Evolutionary conservation across 2,113 vertebrate species (phyloP), one percentile per base, ranked within the genome.

Genomic region (Muntiacus muntjak): DNA sequence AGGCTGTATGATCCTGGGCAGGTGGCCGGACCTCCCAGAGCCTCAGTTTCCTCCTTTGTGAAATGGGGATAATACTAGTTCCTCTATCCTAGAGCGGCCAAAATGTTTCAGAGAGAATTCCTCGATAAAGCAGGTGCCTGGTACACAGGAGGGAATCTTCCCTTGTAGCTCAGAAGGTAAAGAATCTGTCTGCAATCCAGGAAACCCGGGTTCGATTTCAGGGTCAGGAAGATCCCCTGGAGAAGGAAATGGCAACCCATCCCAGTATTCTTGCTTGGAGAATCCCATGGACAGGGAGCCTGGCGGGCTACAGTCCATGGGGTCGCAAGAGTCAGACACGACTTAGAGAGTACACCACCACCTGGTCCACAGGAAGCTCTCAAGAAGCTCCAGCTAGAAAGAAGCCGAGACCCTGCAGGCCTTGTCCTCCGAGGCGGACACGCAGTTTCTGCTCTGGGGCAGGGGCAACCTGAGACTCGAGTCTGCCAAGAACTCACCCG

Each of bases 201-300:
- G 33, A 67, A 8, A 36, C 64, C 64, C 1, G 2, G 64, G 33
- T 67, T n/a, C 0, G 1, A n/a, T 67, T 0, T 7, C 33, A 2
- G 64, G 33, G 8, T 19, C 33, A n/a, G 64, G 64, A n/a, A 67
- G 16, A 67, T 5, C 16, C 64, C 64, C 64, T n/a, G 64, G 64
- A 67, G 16, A 36, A 67, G 64, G 16, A n/a, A 67, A 5, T 67
- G 64, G 64, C 17, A 21, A 36, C 4, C 8, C 33, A 21, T n/a
- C 10, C 64, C 33, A 67, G 33, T 21, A 5, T 10, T 67, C 64
- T 36, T 67, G 33, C 33, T 4, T n/a, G 2, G 64, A 67, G 33
- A 67, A 1, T 67, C 4, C 0, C 8, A 36, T 36, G 33, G 33
- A 67, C 33, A n/a, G 30, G n/a, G 15, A 64, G 15, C 15, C 62